Percentiles rank a stretch among this genome's conserved stretches.
Evolutionary conservation across 2,113 vertebrate species (phyloP).

Genomic region (Odocoileus virginianus): DNA sequence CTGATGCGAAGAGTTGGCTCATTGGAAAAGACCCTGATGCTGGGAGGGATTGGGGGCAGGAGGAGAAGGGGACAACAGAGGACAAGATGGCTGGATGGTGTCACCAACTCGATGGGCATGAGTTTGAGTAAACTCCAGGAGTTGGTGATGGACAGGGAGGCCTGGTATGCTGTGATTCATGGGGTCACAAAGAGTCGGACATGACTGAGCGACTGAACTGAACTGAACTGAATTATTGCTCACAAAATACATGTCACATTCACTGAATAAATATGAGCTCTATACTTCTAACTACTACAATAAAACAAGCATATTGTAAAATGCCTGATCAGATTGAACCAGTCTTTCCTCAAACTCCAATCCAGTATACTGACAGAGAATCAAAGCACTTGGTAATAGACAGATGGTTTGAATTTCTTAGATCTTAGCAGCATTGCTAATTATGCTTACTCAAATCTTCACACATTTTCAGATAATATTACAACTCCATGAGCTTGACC

Average conservation of each 20-base stretch:
- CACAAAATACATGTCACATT: background rate
- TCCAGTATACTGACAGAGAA: background rate
- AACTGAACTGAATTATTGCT: background rate
- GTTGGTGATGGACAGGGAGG: no score
- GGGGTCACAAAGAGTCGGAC: no score
- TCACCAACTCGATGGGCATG: no score
- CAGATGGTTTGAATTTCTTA: background rate
- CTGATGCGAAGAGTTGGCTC: no score
- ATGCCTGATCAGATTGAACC: background rate
- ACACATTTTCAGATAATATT: background rate
- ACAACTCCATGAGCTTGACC: background rate
- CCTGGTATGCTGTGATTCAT: no score
- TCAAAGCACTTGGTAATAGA: background rate
- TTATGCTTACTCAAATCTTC: background rate
- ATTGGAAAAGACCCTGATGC: no score
- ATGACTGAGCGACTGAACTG: no score
- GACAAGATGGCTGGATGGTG: no score
- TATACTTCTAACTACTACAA: background rate
- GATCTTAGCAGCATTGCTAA: background rate
- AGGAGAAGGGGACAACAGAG: no score
- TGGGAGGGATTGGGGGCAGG: no score
- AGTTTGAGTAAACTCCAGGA: no score
- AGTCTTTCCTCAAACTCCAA: background rate
- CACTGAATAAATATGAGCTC: background rate
- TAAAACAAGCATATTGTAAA: background rate